A percentile compares a stretch with the other conserved stretches of the same genome.
phyloP scores from a whole-genome alignment of 2,888 invertebrate species.

The Drosophila falleni region DNA sequence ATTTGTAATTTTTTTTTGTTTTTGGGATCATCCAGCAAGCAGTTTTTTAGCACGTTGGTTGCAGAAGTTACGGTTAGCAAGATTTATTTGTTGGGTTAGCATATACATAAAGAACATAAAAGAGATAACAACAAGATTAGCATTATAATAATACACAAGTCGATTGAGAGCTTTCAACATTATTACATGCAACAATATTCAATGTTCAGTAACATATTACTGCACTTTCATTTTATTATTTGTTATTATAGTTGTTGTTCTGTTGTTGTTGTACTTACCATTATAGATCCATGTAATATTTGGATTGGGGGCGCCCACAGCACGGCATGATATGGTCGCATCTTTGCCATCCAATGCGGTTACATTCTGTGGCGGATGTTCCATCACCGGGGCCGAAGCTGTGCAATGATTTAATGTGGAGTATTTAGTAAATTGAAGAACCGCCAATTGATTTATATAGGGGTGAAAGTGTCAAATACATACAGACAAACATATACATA shows the following conservation, averaged over 20 bases:
- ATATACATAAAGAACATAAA: slow-evolving; percentile 23
- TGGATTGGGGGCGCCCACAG: slow-evolving; percentile 95
- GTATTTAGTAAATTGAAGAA: slow-evolving; percentile 14
- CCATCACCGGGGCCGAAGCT: slow-evolving; percentile 96
- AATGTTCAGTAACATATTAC: neutral
- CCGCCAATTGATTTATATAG: neutral
- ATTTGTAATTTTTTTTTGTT: slow-evolving; percentile 4
- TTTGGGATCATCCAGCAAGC: slow-evolving; percentile 37
- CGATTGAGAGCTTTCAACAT: slow-evolving; percentile 3
- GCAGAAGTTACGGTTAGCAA: slow-evolving; percentile 54
- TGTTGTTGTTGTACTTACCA: slow-evolving; percentile 88
- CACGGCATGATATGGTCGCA: slow-evolving; percentile 94
- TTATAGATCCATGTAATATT: slow-evolving; percentile 96
- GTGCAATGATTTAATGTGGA: slow-evolving; percentile 24
- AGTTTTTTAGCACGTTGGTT: slow-evolving; percentile 29
- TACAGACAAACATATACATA: neutral
- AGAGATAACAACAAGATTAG: slow-evolving; percentile 47
- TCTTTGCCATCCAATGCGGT: slow-evolving; percentile 97
- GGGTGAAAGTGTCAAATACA: slow-evolving; percentile 11
- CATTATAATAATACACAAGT: slow-evolving; percentile 10
- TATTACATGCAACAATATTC: slow-evolving; percentile 11
- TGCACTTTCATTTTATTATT: neutral
- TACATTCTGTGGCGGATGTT: slow-evolving; percentile 92
- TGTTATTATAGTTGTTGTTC: neutral
- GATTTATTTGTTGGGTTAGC: slow-evolving; percentile 57